Evolutionary conservation across 2,888 invertebrate genomes (phyloP).

Genomic region (Eristalis intricaria): DNA sequence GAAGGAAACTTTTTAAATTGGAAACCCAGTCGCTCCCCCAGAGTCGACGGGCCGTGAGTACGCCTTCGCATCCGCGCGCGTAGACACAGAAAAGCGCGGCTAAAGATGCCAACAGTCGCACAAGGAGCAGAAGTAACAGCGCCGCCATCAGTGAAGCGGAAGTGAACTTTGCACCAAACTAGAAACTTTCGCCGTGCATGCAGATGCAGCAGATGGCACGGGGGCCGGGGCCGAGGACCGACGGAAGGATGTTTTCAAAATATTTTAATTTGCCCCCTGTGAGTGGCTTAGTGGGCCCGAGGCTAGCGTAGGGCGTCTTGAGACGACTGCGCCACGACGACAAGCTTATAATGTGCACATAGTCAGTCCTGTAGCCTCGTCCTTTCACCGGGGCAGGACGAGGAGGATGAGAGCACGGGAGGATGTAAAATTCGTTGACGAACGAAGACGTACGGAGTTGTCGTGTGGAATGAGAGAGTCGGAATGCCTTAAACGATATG

Average conservation of each 20-base stretch:
- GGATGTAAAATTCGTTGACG: slow-evolving; percentile 58
- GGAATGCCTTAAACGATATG: slow-evolving; percentile 69
- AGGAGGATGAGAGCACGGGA: background rate
- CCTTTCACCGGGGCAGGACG: background rate
- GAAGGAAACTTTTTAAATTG: slow-evolving; percentile 47
- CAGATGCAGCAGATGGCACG: slow-evolving; percentile 15
- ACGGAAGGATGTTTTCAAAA: slow-evolving; percentile 70
- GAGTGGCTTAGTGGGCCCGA: slow-evolving; percentile 58
- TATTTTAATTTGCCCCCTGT: slow-evolving; percentile 71
- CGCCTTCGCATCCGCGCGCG: slow-evolving; percentile 3
- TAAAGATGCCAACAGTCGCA: slow-evolving; percentile 60
- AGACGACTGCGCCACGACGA: slow-evolving; percentile 43
- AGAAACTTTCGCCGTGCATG: slow-evolving; percentile 61
- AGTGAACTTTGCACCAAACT: slow-evolving; percentile 70
- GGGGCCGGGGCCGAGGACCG: background rate
- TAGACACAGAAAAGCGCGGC: slow-evolving; percentile 25
- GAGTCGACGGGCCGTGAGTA: background rate
- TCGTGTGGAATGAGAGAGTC: slow-evolving; percentile 30
- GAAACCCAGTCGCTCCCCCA: slow-evolving; percentile 34
- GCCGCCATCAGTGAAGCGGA: slow-evolving; percentile 45
- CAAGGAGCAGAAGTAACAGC: slow-evolving; percentile 33
- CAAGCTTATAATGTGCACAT: slow-evolving; percentile 41
- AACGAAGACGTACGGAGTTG: slow-evolving; percentile 18
- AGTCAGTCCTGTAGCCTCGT: slow-evolving; percentile 27
- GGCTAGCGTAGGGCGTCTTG: slow-evolving; percentile 43